Evolutionary conservation across 1,140 invertebrate species (phyloP).

Genomic region (Ceratina calcarata): DNA sequence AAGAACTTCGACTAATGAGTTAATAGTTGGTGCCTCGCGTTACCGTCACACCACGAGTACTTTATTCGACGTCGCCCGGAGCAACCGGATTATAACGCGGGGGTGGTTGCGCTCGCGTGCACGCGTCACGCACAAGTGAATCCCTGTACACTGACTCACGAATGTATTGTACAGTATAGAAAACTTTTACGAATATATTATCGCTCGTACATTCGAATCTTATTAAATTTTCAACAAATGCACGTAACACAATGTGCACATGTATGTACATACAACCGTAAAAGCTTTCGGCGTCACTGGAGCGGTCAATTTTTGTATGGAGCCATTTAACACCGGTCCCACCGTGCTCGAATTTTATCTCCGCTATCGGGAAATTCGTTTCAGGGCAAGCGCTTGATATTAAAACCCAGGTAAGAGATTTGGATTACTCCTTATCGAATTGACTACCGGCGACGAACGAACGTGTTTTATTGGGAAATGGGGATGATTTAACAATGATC

Average conservation of each 20-base stretch:
- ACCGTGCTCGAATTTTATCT: slow-evolving; percentile 16
- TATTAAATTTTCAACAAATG: no score
- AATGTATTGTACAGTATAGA: background rate
- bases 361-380: slow-evolving; percentile 15
- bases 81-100: slow-evolving; percentile 66
- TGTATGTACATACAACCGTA: no score
- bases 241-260: no score
- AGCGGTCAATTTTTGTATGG: no score
- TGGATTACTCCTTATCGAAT: slow-evolving; percentile 23
- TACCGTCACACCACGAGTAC: slow-evolving; percentile 63
- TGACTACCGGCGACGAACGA: background rate
- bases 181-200: no score
- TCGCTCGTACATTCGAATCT: no score
- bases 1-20: slow-evolving; percentile 79
- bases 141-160: background rate
- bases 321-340: no score
- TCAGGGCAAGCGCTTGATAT: background rate
- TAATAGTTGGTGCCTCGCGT: slow-evolving; percentile 75
- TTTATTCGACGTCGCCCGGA: slow-evolving; percentile 66
- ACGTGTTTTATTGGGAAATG: slow-evolving; percentile 41
- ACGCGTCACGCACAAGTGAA: background rate
- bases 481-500: slow-evolving; percentile 26
- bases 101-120: slow-evolving; percentile 11
- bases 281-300: no score
- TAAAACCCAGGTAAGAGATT: slow-evolving; percentile 4